Evolutionary conservation across 2,797 vertebrate species (phyloP).

Genomic region (Otolemur crassicaudatus): DNA sequence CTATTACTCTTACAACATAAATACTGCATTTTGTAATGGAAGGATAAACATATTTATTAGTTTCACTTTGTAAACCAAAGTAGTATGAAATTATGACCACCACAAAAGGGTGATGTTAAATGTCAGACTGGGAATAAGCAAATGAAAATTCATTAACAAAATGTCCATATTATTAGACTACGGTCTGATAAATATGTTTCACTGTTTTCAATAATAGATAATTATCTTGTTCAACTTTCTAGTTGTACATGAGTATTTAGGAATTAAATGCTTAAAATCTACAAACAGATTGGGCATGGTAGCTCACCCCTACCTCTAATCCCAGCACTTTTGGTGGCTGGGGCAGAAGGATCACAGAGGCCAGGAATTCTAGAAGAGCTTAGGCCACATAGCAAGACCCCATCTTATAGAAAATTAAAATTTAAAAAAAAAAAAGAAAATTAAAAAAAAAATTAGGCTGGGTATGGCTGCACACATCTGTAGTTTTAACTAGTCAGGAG

Average conservation of each 20-base stretch:
- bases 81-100: not conserved
- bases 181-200: not conserved
- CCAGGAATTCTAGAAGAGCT: not conserved
- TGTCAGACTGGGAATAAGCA: not conserved
- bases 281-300: not conserved
- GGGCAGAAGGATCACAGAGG: too few relatives aligned
- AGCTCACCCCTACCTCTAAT: not conserved
- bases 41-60: not conserved
- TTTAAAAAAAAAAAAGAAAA: not conserved
- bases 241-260: conserved; percentile 27
- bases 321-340: not conserved
- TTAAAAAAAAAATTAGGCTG: not conserved
- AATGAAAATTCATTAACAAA: conserved; percentile 36
- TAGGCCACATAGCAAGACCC: not conserved
- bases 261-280: conserved; percentile 49
- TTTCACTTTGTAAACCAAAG: conserved; percentile 20
- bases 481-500: not conserved
- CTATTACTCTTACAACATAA: conserved; percentile 28
- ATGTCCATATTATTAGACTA: conserved; percentile 26
- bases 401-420: not conserved
- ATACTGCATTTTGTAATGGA: not conserved
- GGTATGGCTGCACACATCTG: not conserved
- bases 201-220: conserved; percentile 27
- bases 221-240: not conserved
- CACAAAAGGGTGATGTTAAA: not conserved